Evolutionary conservation across 2,113 vertebrate species (phyloP).

Genomic region (Brachyhypopomus occidentalis): DNA sequence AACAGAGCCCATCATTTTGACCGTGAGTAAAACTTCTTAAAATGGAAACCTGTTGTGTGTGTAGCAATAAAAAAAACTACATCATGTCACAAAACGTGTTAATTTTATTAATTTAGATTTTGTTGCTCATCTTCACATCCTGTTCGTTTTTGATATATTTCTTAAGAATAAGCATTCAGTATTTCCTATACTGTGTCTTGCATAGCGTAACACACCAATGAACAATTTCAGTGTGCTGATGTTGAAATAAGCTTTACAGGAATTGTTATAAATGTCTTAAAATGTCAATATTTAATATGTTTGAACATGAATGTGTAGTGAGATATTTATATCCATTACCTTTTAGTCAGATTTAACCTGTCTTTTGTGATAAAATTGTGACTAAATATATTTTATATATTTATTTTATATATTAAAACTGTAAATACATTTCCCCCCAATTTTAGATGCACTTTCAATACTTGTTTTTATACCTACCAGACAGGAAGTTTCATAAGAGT

Average conservation of each 20-base stretch:
- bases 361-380: neutral
- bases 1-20: accelerated
- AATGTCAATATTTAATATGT: too few relatives aligned
- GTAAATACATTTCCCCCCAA: too few relatives aligned
- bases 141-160: neutral
- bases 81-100: too few relatives aligned
- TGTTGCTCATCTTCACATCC: neutral
- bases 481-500: neutral
- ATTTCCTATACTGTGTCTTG: neutral
- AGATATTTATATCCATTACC: neutral
- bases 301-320: too few relatives aligned
- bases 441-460: neutral
- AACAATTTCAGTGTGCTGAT: neutral
- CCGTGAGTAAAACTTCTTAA: constrained; percentile 30
- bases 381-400: neutral
- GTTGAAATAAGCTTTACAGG: neutral
- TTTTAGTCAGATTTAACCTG: neutral
- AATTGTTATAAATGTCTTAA: too few relatives aligned
- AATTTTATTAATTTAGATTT: too few relatives aligned
- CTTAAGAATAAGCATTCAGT: neutral
- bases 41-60: too few relatives aligned
- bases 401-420: too few relatives aligned
- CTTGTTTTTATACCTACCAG: neutral
- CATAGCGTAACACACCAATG: neutral
- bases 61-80: too few relatives aligned